These are phyloP conservation scores for Sparus aurata DNA, from an alignment of 2,797 vertebrate species.

Conservation along the genomic window DNA sequence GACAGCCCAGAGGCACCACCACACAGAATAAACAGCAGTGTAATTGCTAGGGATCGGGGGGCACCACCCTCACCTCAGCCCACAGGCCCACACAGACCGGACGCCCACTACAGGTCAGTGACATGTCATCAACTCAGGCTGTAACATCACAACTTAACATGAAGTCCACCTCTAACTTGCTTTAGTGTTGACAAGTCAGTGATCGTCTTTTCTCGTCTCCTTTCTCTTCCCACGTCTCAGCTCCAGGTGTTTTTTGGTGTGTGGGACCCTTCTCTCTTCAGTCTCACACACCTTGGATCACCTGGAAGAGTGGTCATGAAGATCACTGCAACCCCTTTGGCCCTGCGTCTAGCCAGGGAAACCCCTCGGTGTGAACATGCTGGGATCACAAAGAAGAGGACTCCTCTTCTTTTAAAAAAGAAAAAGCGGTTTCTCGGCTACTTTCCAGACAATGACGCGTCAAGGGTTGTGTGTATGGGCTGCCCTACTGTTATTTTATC, in stretches of 20 bases:
- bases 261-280: slow-evolving; percentile 49
- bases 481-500: slow-evolving; percentile 56
- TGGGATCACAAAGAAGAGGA: slow-evolving; percentile 45
- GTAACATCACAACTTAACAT: not conserved
- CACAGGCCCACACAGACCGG: slow-evolving; percentile 60
- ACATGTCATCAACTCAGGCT: not conserved
- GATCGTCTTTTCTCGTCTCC: not conserved
- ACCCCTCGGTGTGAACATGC: slow-evolving; percentile 49
- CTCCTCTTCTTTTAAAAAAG: slow-evolving; percentile 10
- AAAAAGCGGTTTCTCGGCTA: slow-evolving; percentile 10
- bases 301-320: slow-evolving; percentile 71
- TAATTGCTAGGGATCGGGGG: slow-evolving; percentile 87
- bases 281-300: slow-evolving; percentile 77
- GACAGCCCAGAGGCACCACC: slow-evolving; percentile 89
- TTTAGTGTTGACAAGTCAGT: not conserved
- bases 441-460: slow-evolving; percentile 58
- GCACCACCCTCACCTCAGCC: slow-evolving; percentile 37
- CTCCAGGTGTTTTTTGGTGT: slow-evolving; percentile 82
- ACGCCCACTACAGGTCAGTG: slow-evolving; percentile 79
- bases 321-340: slow-evolving; percentile 69
- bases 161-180: not conserved
- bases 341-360: slow-evolving; percentile 54
- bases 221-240: slow-evolving; percentile 48
- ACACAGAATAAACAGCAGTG: slow-evolving; percentile 91
- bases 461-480: slow-evolving; percentile 64